Evolutionary conservation across 1,140 invertebrate species (phyloP).

Genomic region (Dendrolimus kikuchii): DNA sequence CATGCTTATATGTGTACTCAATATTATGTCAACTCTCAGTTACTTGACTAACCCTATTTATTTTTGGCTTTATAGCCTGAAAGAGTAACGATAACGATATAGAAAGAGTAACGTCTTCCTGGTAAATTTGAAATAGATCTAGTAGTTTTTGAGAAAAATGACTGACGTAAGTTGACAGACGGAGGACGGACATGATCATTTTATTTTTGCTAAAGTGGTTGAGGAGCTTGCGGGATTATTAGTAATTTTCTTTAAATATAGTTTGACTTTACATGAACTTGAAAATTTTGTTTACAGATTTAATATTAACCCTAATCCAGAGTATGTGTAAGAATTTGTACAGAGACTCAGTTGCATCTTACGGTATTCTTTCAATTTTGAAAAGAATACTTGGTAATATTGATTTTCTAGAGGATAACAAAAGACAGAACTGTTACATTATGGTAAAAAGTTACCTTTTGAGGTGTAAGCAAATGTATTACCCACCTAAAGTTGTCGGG

Average conservation of each 20-base stretch:
- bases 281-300: slow-evolving; percentile 10
- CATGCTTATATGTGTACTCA: too few relatives aligned
- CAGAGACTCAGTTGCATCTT: slow-evolving; percentile 36
- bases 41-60: too few relatives aligned
- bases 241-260: too few relatives aligned
- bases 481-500: slow-evolving; percentile 39
- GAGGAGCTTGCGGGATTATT: too few relatives aligned
- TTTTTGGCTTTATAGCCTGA: too few relatives aligned
- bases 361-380: slow-evolving; percentile 31
- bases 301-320: slow-evolving; percentile 43
- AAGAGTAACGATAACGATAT: too few relatives aligned
- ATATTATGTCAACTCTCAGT: too few relatives aligned
- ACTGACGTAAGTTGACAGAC: too few relatives aligned
- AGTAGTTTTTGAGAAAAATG: too few relatives aligned
- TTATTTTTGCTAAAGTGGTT: slow-evolving; percentile 1
- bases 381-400: slow-evolving; percentile 33
- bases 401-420: slow-evolving; percentile 28
- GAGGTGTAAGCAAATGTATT: slow-evolving; percentile 38
- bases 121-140: too few relatives aligned
- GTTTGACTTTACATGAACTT: background rate
- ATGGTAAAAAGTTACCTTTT: slow-evolving; percentile 53
- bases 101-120: too few relatives aligned
- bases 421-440: slow-evolving; percentile 49
- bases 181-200: background rate
- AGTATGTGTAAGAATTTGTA: slow-evolving; percentile 48